Evolutionary conservation across 2,797 vertebrate genomes (phyloP).

Genomic region (Micromesistius poutassou): DNA sequence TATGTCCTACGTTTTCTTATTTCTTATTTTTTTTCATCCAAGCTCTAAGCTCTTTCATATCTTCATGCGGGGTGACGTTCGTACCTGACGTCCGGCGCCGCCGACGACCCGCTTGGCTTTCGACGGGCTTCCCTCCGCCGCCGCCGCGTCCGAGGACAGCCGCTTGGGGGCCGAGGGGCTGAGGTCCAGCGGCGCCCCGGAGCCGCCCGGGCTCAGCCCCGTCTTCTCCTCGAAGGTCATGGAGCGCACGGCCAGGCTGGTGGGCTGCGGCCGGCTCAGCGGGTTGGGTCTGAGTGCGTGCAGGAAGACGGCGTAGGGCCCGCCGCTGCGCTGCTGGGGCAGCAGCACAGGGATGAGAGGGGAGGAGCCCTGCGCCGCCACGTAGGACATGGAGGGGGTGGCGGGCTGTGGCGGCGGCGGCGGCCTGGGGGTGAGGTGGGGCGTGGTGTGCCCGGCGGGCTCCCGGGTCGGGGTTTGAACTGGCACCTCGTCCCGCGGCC

Average conservation of each 20-base stretch:
- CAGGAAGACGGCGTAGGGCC: conserved; percentile 82
- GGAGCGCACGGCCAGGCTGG: conserved; percentile 77
- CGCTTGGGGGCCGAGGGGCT: conserved; percentile 73
- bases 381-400: conserved; percentile 45
- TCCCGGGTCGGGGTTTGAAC: conserved; percentile 37
- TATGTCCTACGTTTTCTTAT: too few relatives aligned
- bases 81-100: conserved; percentile 55
- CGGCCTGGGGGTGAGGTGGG: conserved; percentile 42
- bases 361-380: conserved; percentile 70
- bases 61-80: too few relatives aligned
- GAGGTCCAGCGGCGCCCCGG: conserved; percentile 23
- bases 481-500: not conserved
- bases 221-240: conserved; percentile 74
- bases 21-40: too few relatives aligned
- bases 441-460: conserved; percentile 30
- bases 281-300: conserved; percentile 71
- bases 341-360: conserved; percentile 80
- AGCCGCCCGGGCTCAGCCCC: conserved; percentile 36
- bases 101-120: conserved; percentile 55
- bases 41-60: too few relatives aligned
- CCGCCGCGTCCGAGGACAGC: conserved; percentile 31
- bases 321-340: conserved; percentile 70
- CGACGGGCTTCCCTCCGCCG: conserved; percentile 58
- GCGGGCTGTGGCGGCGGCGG: conserved; percentile 57
- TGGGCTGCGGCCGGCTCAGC: conserved; percentile 70